Base-by-base conservation (phyloP, 1,140 invertebrate species). In the Notospermus geniculatus region DNA sequence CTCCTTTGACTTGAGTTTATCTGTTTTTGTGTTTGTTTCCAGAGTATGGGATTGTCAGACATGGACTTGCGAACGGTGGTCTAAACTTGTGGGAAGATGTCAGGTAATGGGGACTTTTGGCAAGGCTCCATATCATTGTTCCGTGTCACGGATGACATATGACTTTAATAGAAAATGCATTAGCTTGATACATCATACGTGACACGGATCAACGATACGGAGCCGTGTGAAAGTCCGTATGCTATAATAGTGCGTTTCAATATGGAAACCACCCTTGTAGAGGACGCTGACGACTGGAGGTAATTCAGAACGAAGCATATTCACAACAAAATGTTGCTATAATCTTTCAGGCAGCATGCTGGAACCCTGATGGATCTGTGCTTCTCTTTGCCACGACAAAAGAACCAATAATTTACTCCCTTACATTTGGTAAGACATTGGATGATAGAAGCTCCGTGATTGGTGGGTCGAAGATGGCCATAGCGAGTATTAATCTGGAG, bases 11-110 rank as follows among this genome's bases (percentile, higher is more conserved):
- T 9, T 23, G 36, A 56, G 59, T 58, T 13, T 30, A 15, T 23
- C 54, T 29, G 32, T 46, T 13, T 55, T 1, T 2, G 46, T 66
- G 61, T 50, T 56, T 28, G 22, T 60, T 65, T 64, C 85, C 54
- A 79, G 80, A 56, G 71, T 94, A 39, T 95, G 91, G 91, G 88
- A 91, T 65, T 88, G 87, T 32, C 81, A 79, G 43, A 75, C 80
- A 27, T 95, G 91, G 91, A 85, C 80, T 15, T 85, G 87, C 39
- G 91, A 93, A 71, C 84, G 87, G n/a, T 96, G 92, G 92, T 88
- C 86, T 9, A 87, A 73, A 39, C 65, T 75, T 27, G 63, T 71
- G 11, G 73, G 76, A 7, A 64, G 68, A 25, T 77, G 74, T 64
- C 75, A 74, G n/a, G n/a, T n/a, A n/a, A n/a, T n/a, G n/a, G n/a